Evolutionary conservation across 35 echinoderm and acorn worm genomes (phyloP).

Genomic region (Heliocidaris erythrogramma): DNA sequence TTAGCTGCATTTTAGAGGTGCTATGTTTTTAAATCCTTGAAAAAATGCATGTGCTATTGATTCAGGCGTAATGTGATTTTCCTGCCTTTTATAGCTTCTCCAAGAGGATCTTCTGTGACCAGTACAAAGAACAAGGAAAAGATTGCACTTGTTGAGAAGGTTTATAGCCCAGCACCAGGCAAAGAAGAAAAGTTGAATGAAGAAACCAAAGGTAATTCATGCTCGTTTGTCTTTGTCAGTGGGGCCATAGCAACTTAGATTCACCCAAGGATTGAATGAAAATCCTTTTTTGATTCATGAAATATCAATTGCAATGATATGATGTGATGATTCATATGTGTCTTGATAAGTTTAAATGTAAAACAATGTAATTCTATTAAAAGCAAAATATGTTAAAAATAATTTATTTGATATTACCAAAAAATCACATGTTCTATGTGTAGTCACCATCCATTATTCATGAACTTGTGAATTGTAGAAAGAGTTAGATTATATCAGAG

Average conservation of each 20-base stretch:
- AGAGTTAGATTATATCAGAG: too few species aligned
- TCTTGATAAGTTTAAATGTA: too few species aligned
- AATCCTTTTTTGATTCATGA: background rate
- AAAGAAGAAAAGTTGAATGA: background rate
- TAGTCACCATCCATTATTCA: too few species aligned
- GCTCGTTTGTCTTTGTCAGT: background rate
- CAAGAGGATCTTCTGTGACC: background rate
- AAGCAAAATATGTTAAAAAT: too few species aligned
- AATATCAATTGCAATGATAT: background rate
- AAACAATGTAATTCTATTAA: too few species aligned
- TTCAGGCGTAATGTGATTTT: background rate
- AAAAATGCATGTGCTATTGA: too few species aligned
- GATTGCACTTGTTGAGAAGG: background rate
- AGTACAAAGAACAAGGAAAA: background rate
- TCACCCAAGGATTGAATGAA: background rate
- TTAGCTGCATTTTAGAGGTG: too few species aligned
- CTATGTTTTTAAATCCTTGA: too few species aligned
- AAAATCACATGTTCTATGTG: too few species aligned
- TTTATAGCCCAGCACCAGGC: background rate
- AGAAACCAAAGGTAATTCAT: constrained; percentile 11
- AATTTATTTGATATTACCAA: too few species aligned
- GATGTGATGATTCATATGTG: too few species aligned
- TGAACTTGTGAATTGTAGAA: too few species aligned
- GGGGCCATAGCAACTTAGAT: background rate
- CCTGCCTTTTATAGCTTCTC: background rate